Conservation (phyloP, 2,113 vertebrate genomes). For the Zapus hudsonius region DNA sequence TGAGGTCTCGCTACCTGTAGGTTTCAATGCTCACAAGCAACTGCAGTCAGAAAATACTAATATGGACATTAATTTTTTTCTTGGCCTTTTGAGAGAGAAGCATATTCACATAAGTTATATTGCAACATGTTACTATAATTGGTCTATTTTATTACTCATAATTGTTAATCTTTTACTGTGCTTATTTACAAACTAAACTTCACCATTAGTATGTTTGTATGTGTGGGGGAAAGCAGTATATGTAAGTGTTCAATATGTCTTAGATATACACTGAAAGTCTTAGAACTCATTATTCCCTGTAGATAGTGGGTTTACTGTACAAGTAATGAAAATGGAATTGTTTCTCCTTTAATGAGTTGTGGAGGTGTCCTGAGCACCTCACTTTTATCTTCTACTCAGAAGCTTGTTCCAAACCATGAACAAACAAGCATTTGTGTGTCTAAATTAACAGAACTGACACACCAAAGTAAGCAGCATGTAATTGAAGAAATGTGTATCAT, state of each 20-base stretch:
- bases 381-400: not conserved
- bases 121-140: too few species aligned
- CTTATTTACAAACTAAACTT: not conserved
- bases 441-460: not conserved
- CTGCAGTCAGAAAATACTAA: not conserved
- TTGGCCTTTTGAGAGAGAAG: not conserved
- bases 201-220: too few species aligned
- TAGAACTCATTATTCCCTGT: too few species aligned
- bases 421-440: not conserved
- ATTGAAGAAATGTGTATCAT: not conserved
- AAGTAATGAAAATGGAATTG: not conserved
- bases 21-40: not conserved
- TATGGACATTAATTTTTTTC: not conserved
- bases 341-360: not conserved
- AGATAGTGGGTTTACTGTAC: not conserved
- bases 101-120: not conserved
- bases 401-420: not conserved
- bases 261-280: not conserved
- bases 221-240: not conserved
- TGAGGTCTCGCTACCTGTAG: not conserved
- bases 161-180: not conserved
- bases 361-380: not conserved
- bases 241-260: not conserved
- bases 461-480: not conserved
- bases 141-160: not conserved